Base-by-base conservation (phyloP, 1,140 invertebrate genomes). In the Panagrolaimus sp. region DNA sequence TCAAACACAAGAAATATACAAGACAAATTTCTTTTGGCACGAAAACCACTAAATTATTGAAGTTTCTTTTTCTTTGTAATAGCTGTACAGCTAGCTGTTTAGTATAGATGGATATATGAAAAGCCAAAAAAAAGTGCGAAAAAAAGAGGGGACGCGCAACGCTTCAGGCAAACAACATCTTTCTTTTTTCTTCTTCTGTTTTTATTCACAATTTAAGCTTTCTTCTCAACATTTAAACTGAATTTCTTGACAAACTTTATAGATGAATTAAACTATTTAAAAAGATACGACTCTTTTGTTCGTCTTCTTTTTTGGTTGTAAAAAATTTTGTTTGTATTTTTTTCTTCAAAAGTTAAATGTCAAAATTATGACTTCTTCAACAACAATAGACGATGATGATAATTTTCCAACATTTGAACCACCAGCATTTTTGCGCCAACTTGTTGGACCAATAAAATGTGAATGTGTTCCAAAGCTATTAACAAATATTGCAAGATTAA, bases 381-480 rank as follows among this genome's bases (percentile, higher is more conserved):
- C 46, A 20, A n/a, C 53, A 67, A 67, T 16, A n/a, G 46, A 20
- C 46, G 46, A 63, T 67, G 43, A 64, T n/a, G 48, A 16, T 25
- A 25, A 25, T 51, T 51, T 51, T 25, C 48, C 48, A 51, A 16
- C 48, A 51, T 51, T 51, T 16, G 48, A 51, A 25, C 48, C 48
- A 8, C 48, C 48, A 25, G 48, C 48, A 20, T 51, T 51, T 25
- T 51, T 51, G 48, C 48, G 48, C 7, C 16, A 51, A 25, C 25
- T 51, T 25, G 25, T 51, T 16, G 48, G 23, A 8, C 25, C 20
- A 31, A 8, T 31, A 42, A 53, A 65, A 57, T 76, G 74, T 67
- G 66, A 63, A 51, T 76, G 74, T 53, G 61, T 75, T 13, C 42
- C 68, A 14, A 69, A 68, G 42, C 20, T 76, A 14, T 51, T 76